phyloP scores from a whole-genome alignment of 2,888 invertebrate species.

The Eupithecia vulgata region DNA sequence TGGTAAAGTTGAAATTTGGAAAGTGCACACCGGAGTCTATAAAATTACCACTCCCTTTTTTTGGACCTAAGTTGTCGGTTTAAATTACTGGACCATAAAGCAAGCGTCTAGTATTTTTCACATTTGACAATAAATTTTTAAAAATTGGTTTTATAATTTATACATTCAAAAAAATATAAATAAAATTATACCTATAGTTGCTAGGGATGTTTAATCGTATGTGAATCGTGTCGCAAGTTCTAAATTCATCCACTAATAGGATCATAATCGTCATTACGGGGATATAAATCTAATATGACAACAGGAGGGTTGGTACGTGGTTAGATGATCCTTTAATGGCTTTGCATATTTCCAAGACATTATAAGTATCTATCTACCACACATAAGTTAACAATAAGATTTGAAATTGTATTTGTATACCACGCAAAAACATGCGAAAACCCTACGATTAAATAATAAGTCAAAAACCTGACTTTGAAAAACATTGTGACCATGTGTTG shows the following conservation, averaged over 20 bases:
- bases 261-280: slow-evolving; percentile 49
- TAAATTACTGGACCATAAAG: too few species aligned
- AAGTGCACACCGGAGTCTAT: too few species aligned
- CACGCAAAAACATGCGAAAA: background rate
- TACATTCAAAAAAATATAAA: too few species aligned
- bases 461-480: background rate
- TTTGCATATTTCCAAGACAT: slow-evolving; percentile 58
- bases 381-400: background rate
- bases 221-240: slow-evolving; percentile 33
- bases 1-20: too few species aligned
- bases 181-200: too few species aligned
- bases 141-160: too few species aligned
- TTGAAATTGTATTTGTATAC: background rate
- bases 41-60: too few species aligned
- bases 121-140: too few species aligned
- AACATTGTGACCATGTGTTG: background rate
- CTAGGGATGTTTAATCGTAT: slow-evolving; percentile 15
- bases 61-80: too few species aligned
- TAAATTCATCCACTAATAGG: slow-evolving; percentile 36
- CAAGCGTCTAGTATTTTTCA: too few species aligned
- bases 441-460: background rate
- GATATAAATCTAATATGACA: slow-evolving; percentile 63
- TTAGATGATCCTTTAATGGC: slow-evolving; percentile 48
- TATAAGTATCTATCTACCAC: background rate
- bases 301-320: slow-evolving; percentile 52